Percentiles rank a stretch among this genome's conserved stretches.
phyloP scores from a whole-genome alignment of 2,888 invertebrate species.

The Phortica okadai region DNA sequence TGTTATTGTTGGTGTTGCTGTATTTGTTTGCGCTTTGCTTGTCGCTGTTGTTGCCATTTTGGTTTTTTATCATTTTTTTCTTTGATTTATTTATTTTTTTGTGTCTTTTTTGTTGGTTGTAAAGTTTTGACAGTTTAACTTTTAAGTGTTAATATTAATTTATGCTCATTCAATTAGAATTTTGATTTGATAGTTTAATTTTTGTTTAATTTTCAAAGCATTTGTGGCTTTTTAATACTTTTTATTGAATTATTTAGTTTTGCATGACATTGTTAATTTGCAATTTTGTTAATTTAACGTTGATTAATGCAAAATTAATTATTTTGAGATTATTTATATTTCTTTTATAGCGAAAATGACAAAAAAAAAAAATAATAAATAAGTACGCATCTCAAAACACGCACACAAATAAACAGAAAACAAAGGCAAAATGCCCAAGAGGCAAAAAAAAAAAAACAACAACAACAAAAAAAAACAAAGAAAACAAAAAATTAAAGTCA shows the following conservation, averaged over 20 bases:
- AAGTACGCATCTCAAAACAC: slow-evolving; percentile 9
- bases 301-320: slow-evolving; percentile 6
- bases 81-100: background rate
- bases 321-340: background rate
- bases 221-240: slow-evolving; percentile 3
- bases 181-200: slow-evolving; percentile 20
- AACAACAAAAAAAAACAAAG: slow-evolving; percentile 33
- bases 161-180: slow-evolving; percentile 29
- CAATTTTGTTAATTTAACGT: slow-evolving; percentile 4
- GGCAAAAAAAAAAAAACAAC: slow-evolving; percentile 42
- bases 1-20: slow-evolving; percentile 43
- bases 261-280: slow-evolving; percentile 29
- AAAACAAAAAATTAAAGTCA: slow-evolving; percentile 63
- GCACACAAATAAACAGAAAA: slow-evolving; percentile 44
- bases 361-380: slow-evolving; percentile 15
- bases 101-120: slow-evolving; percentile 59
- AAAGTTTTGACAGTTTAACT: slow-evolving; percentile 64
- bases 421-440: slow-evolving; percentile 49
- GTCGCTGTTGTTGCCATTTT: slow-evolving; percentile 36
- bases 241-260: slow-evolving; percentile 19
- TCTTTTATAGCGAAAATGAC: background rate
- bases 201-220: slow-evolving; percentile 35
- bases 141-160: slow-evolving; percentile 53
- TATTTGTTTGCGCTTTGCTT: slow-evolving; percentile 29
- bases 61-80: background rate